Evolutionary conservation across 2,113 vertebrate genomes (phyloP), one percentile per base, ranked within the genome.

Genomic region (Grallaria varia): DNA sequence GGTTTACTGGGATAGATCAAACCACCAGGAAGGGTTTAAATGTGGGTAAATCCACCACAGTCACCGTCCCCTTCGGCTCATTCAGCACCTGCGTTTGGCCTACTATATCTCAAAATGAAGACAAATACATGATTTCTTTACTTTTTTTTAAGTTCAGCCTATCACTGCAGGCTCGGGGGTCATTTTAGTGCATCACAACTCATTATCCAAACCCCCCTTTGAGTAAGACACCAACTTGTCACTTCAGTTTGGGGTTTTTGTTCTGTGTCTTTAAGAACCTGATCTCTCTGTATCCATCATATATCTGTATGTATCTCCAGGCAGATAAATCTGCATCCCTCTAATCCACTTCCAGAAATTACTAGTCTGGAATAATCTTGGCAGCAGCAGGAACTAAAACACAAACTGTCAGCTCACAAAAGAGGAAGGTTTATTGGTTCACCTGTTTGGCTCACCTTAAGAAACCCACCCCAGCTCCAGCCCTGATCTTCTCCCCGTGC

Each of bases 11-110:
- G 69, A 59, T 24, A 76, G 73, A 82, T 76, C 68, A 94, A 85
- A 90, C 30, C 66, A 23, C 39, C 56, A 77, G 23, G 59, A 67
- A 74, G 71, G 72, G 50, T 92, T 93, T 90, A 85, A 94, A 40
- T 59, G 52, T 80, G 53, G 73, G 69, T 66, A 96, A 79, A 84
- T 83, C 64, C 56, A 77, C 10, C 90, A 80, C 94, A 95, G 89
- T 77, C 77, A 60, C 79, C 69, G 74, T 30, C n/a, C 40, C 64
- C 93, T 93, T 84, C 69, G 83, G 55, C 71, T 76, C 77, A n/a
- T 77, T 63, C 80, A 60, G 44, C n/a, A 71, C 33, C 84, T 85
- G 79, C 6, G 16, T 49, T 86, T 93, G 90, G 59, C 63, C 75
- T 42, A 39, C 22, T 40, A 72, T 88, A 45, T 74, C 74, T 78